phyloP scores from a whole-genome alignment of 1,140 invertebrate genomes.

The Tyrophagus putrescentiae region DNA sequence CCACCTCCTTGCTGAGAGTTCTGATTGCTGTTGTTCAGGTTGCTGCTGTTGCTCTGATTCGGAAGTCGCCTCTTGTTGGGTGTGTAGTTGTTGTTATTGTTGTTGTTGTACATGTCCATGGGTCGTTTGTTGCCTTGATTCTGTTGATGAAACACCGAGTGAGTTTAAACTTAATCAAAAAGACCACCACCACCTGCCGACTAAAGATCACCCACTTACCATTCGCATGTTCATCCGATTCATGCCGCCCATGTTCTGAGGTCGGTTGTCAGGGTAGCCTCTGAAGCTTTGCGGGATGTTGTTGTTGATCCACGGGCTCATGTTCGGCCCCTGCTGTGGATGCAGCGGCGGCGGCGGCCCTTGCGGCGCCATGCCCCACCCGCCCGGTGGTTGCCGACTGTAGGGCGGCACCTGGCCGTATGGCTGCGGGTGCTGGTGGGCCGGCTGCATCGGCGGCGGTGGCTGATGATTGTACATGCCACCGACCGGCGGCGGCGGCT shows the following conservation, averaged over 20 bases:
- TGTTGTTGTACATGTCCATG: background rate
- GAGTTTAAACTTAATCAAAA: background rate
- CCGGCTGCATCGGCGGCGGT: background rate
- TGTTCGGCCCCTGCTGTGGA: background rate
- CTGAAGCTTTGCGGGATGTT: constrained; percentile 1
- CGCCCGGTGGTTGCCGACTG: background rate
- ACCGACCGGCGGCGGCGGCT: background rate
- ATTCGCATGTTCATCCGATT: background rate
- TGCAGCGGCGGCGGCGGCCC: background rate
- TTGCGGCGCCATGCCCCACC: background rate
- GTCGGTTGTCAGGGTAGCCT: background rate
- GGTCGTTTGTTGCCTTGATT: constrained; percentile 14
- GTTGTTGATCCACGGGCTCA: constrained; percentile 11
- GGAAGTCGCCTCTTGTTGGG: background rate
- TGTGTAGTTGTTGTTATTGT: background rate
- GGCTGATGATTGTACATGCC: background rate
- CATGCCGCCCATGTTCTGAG: background rate
- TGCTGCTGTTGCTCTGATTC: background rate
- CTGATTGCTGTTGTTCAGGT: background rate
- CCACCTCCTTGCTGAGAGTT: background rate
- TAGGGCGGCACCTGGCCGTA: background rate
- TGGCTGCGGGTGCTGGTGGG: background rate
- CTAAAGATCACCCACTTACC: too few relatives aligned
- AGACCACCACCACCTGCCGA: too few relatives aligned
- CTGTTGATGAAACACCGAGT: background rate